phyloP scores from a whole-genome alignment of 2,797 vertebrate species.

The Chromobotia macracanthus region DNA sequence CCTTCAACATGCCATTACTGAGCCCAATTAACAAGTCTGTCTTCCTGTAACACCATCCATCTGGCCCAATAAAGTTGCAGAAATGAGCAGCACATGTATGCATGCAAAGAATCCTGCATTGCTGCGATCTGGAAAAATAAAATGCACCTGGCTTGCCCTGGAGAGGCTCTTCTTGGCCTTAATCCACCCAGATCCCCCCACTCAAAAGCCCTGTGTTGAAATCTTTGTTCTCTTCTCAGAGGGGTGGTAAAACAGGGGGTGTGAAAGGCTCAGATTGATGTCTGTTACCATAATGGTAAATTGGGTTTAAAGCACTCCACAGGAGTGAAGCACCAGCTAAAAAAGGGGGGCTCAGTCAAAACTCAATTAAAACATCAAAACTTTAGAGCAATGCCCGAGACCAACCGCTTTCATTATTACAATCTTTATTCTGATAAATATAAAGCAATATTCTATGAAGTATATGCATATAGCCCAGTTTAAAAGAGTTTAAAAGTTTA shows the following conservation, averaged over 20 bases:
- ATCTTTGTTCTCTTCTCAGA: slow-evolving; percentile 59
- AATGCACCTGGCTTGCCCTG: slow-evolving; percentile 56
- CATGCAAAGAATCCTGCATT: slow-evolving; percentile 26
- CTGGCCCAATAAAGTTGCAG: slow-evolving; percentile 29
- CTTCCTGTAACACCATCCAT: slow-evolving; percentile 44
- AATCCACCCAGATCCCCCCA: slow-evolving; percentile 35
- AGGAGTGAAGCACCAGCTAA: slow-evolving; percentile 36
- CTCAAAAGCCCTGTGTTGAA: slow-evolving; percentile 43
- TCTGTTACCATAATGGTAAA: slow-evolving; percentile 47
- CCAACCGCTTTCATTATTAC: slow-evolving; percentile 30
- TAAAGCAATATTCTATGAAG: not conserved
- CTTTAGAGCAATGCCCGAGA: slow-evolving; percentile 64
- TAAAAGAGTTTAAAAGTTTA: not conserved
- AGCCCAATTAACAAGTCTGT: slow-evolving; percentile 55
- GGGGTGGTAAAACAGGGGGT: slow-evolving; percentile 52
- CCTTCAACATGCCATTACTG: slow-evolving; percentile 36
- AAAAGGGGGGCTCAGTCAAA: slow-evolving; percentile 51
- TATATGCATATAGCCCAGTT: not conserved
- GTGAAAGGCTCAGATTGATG: slow-evolving; percentile 45
- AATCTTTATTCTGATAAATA: not conserved
- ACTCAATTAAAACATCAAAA: slow-evolving; percentile 70
- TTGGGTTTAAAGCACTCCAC: slow-evolving; percentile 55
- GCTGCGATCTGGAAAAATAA: slow-evolving; percentile 40
- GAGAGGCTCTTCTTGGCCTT: slow-evolving; percentile 46
- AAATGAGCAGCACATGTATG: slow-evolving; percentile 53